Evolutionary conservation across 2,797 vertebrate genomes (phyloP), one percentile per base, ranked within the genome.

Genomic region (Danio choprae): DNA sequence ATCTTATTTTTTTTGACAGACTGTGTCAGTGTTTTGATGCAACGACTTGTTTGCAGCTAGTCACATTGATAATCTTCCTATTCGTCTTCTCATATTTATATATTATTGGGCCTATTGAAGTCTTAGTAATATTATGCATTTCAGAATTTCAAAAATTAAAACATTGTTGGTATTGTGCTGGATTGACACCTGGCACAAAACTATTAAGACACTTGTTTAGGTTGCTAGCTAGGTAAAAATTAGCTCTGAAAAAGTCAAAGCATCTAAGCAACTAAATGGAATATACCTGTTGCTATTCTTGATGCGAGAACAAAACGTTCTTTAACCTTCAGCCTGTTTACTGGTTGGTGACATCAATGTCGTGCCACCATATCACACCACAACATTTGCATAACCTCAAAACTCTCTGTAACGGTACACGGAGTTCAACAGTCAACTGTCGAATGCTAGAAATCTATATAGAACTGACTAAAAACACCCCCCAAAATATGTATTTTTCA

Each of bases 351-450:
- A 87, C 84, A 83, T 83, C 77, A 81, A 68, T 81, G 55, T 4
- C 53, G 62, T 86, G 82, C 86, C 71, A 84, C 64, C 62, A 65
- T 62, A 44, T 53, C 53, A 75, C 29, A 74, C 82, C 80, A 62
- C 85, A 36, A n/a, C 48, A 87, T 87, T 87, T 87, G 78, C 83
- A 86, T 88, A 88, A 87, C 84, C 86, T 83, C 86, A 87, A 77
- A 79, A 69, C 60, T 70, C 69, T 81, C 60, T 82, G 40, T 44
- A 77, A 72, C 38, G 7, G 80, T 67, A 63, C 68, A 85, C 7
- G 5, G 48, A 79, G 81, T 70, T 67, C 58, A 74, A 59, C 56
- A 70, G 18, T n/a, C 63, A 73, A 58, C 67, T 63, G 67, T 29
- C 13, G 71, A 38, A 38, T 11, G 44, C n/a, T 60, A 60, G 64